phyloP scores from a whole-genome alignment of 2,113 vertebrate genomes.

The Callopanchax toddi region DNA sequence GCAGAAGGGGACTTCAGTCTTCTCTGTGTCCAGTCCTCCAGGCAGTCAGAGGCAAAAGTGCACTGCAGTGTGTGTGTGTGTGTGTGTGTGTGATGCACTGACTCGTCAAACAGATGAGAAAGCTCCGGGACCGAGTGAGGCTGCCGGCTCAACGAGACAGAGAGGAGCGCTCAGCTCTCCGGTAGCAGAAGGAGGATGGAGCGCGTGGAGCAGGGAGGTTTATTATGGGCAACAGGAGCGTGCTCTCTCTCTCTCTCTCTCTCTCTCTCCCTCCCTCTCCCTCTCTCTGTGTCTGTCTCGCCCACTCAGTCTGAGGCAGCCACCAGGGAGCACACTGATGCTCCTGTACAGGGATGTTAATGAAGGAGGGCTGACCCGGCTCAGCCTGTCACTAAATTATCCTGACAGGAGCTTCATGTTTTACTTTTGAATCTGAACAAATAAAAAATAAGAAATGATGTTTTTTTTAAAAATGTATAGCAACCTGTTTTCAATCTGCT shows the following conservation, averaged over 20 bases:
- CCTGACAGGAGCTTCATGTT: no score
- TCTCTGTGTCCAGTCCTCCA: slow-evolving; percentile 9
- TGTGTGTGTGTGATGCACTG: neutral
- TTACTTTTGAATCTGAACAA: no score
- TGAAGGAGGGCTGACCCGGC: no score
- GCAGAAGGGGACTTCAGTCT: slow-evolving; percentile 44
- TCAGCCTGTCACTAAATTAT: no score
- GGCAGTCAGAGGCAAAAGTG: neutral
- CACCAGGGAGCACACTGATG: slow-evolving; percentile 59
- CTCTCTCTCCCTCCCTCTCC: slow-evolving; percentile 6
- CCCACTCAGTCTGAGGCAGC: slow-evolving; percentile 68
- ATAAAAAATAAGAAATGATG: no score
- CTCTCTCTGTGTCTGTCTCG: slow-evolving; percentile 36
- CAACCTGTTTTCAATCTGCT: no score
- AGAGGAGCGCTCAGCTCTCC: slow-evolving; percentile 40
- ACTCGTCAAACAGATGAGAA: neutral
- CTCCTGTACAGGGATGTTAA: slow-evolving; percentile 12
- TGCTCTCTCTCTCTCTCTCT: slow-evolving; percentile 26
- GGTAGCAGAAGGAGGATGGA: slow-evolving; percentile 49
- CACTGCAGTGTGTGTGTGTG: no score
- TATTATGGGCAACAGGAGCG: slow-evolving; percentile 55
- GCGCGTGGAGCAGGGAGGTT: slow-evolving; percentile 48
- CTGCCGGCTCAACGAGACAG: neutral
- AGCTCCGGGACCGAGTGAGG: neutral
- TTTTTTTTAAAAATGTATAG: no score